Conservation (phyloP, 1,140 invertebrate species). For the Wiebesia pumilae region DNA sequence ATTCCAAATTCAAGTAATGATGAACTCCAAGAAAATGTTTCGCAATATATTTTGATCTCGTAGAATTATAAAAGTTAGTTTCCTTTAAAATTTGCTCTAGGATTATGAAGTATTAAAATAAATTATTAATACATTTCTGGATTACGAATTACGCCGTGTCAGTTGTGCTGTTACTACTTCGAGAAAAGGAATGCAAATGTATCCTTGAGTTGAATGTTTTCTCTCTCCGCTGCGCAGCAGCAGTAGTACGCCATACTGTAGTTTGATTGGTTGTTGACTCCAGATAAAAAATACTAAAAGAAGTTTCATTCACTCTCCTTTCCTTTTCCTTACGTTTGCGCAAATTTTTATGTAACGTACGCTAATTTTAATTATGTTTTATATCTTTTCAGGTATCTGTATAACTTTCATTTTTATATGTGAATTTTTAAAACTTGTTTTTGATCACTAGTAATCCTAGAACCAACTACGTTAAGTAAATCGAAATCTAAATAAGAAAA, state of each 20-base stretch:
- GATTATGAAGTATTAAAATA: not conserved
- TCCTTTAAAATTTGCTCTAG: not conserved
- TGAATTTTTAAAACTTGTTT: not conserved
- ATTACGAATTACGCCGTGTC: not conserved
- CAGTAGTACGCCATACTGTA: not conserved
- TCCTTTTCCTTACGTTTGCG: not conserved
- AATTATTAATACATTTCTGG: too few species aligned
- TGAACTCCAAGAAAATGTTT: not conserved
- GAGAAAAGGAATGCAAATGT: not conserved
- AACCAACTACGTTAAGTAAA: too few species aligned
- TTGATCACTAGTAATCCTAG: too few species aligned
- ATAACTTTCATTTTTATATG: too few species aligned
- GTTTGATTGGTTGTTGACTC: not conserved
- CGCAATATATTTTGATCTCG: not conserved
- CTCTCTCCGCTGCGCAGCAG: not conserved
- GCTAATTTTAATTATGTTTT: not conserved
- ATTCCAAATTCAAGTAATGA: not conserved
- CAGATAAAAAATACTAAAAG: not conserved
- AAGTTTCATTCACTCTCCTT: not conserved
- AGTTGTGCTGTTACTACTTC: not conserved
- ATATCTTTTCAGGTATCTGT: not conserved
- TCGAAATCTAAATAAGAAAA: too few species aligned
- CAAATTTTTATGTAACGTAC: not conserved
- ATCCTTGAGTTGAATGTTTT: not conserved
- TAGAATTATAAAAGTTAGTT: not conserved